Base-by-base conservation (phyloP, 2,113 vertebrate species). In the Tyrannus savana region DNA sequence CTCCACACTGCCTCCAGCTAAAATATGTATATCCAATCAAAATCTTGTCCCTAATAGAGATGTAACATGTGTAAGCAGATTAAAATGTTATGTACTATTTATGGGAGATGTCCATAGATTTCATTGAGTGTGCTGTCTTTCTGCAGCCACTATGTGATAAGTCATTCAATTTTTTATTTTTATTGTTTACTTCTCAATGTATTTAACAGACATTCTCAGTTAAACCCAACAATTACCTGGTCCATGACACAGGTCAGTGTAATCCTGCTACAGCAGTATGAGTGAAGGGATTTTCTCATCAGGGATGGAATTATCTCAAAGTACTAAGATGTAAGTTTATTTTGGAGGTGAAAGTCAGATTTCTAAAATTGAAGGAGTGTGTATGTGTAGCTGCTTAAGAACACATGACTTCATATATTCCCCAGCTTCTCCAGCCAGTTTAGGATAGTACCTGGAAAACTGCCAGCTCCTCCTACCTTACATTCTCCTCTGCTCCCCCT, bases 11-110 rank as follows among this genome's bases (percentile, higher is more conserved):
- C 96, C 76, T 93, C 47, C 68, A 84, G 90, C 85, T 95, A 84
- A 92, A 90, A 87, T 53, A 90, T 86, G 68, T 92, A 78, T 81
- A 92, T 81, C 85, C n/a, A 88, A 81, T 92, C 59, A 94, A 74
- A 58, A 58, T 78, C 52, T 90, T 66, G 28, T 78, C 73, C n/a
- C 44, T 90, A 52, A 67, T 28, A 92, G 31, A 93, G 88, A 86
- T 84, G 18, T 53, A 83, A 76, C 46, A 64, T 78, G 64, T 75
- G 56, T 72, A 96, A 93, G 52, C 67, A 86, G 67, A 88, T 95
- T 67, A 78, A 96, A 93, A 84, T 64, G 31, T 63, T 77, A 56
- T 68, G 42, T 42, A 50, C 56, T 35, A 19, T 31, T 84, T 84
- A 35, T 1, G 3, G 85, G 67, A 96, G 68, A 44, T 63, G n/a